Conservation (phyloP, 2,888 invertebrate species). For the Drosophila melanosoma region DNA sequence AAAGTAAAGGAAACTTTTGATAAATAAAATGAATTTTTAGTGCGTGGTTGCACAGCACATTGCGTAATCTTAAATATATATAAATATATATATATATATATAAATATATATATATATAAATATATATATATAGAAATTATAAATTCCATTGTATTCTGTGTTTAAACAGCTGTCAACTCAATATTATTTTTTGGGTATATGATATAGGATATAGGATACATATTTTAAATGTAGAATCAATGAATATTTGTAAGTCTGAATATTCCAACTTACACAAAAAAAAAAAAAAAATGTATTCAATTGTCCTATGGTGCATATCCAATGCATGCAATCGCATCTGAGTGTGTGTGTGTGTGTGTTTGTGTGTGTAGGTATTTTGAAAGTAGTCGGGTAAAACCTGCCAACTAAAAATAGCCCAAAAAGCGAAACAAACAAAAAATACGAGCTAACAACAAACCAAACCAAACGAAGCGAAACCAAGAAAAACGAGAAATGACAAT, state of each 20-base stretch:
- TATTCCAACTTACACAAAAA: not conserved
- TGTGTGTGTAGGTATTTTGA: constrained; percentile 43
- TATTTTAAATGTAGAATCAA: not conserved
- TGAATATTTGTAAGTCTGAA: not conserved
- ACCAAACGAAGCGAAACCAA: constrained; percentile 31
- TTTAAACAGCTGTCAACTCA: not conserved
- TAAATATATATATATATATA: too few relatives aligned
- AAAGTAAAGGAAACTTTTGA: not conserved
- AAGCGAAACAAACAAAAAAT: constrained; percentile 6
- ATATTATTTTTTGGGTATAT: not conserved
- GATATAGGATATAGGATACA: not conserved
- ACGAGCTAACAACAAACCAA: constrained; percentile 43
- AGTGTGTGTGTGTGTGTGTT: not conserved
- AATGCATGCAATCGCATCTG: constrained; percentile 6
- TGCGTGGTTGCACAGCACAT: too few relatives aligned
- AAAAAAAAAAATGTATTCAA: not conserved
- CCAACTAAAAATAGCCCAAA: constrained; percentile 53
- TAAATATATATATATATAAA: too few relatives aligned
- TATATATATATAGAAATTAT: not conserved
- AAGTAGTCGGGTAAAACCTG: constrained; percentile 37
- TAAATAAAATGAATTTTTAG: not conserved
- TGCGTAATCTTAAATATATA: too few relatives aligned
- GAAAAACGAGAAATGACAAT: constrained; percentile 68
- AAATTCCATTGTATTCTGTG: not conserved
- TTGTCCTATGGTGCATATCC: constrained; percentile 1